Evolutionary conservation across 2,888 invertebrate species (phyloP).

Genomic region (Phania funesta): DNA sequence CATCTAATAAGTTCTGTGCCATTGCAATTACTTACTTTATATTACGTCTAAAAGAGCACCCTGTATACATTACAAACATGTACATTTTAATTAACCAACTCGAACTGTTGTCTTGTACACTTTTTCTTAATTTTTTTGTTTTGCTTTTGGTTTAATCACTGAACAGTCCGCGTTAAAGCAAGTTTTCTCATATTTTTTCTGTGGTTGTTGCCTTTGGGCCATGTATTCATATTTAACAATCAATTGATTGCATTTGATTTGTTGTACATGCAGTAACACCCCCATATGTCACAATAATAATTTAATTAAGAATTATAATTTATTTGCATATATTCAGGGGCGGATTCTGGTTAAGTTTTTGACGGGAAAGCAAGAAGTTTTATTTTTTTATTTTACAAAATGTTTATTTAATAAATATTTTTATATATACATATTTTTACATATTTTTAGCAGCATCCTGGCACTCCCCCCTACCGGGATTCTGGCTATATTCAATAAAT

Average conservation of each 20-base stretch:
- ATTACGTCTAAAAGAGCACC: too few relatives aligned
- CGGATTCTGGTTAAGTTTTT: not conserved
- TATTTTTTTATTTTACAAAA: too few relatives aligned
- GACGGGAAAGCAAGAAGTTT: not conserved
- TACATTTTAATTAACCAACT: too few relatives aligned
- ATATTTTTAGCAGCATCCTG: too few relatives aligned
- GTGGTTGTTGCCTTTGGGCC: constrained; percentile 42
- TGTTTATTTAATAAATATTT: too few relatives aligned
- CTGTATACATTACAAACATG: too few relatives aligned
- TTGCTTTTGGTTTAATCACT: constrained; percentile 21
- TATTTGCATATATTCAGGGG: constrained; percentile 30
- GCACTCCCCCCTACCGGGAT: too few relatives aligned
- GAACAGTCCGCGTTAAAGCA: constrained; percentile 21
- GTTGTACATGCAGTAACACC: constrained; percentile 60
- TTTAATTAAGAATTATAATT: constrained; percentile 63
- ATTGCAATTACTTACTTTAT: too few relatives aligned
- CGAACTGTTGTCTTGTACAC: too few relatives aligned
- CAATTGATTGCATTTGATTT: constrained; percentile 59
- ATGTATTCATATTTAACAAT: constrained; percentile 54
- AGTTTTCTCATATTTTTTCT: not conserved
- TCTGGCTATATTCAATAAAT: too few relatives aligned
- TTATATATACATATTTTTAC: too few relatives aligned
- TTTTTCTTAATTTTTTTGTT: constrained; percentile 10
- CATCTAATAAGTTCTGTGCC: too few relatives aligned
- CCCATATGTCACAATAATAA: constrained; percentile 61